Evolutionary conservation across 2,113 vertebrate genomes (phyloP), one percentile per base, ranked within the genome.

Genomic region (Neogobius melanostomus): DNA sequence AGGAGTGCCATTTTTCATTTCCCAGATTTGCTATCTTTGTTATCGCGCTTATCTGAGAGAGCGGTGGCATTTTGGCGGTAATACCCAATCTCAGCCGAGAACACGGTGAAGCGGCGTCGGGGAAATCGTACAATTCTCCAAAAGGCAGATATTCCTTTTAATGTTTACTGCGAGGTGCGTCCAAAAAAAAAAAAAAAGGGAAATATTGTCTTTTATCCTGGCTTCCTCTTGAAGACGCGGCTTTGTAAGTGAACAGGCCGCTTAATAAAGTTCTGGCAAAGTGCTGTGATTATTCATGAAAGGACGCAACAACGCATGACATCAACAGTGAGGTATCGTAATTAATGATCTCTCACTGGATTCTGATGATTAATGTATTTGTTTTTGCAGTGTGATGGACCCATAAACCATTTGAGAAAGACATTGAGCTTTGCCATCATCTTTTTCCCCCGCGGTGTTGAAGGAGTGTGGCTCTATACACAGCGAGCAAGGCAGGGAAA

Each of bases 1-100:
- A 90, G 85, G 89, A 87, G 81, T 90, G 82, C 88, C 85, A 87
- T 88, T 91, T 91, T 89, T 89, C 87, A 88, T 88, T 90, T 87
- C 70, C 84, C 83, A 86, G 85, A 84, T 87, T 88, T 87, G 86
- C 85, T 82, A 85, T 88, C 86, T 91, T 88, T 91, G 90, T 91
- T 90, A 90, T 89, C 90, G n/a, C 73, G 45, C 82, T 84, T 86
- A 87, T 90, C 85, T 84, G 87, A 87, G 83, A 87, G 83, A 89
- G 89, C 82, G 68, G 75, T 89, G 87, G 85, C 84, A 86, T 89
- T 86, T 90, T 80, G 47, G 77, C n/a, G 28, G 85, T 85, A 86
- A 88, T 79, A 64, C 75, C 74, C 74, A 74, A 85, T 85, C 87
- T 89, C 78, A 15, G 51, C 81, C 66, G 74, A 64, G 77, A 61